Conservation (phyloP, 2,797 vertebrate species). For the Perodicticus potto region DNA sequence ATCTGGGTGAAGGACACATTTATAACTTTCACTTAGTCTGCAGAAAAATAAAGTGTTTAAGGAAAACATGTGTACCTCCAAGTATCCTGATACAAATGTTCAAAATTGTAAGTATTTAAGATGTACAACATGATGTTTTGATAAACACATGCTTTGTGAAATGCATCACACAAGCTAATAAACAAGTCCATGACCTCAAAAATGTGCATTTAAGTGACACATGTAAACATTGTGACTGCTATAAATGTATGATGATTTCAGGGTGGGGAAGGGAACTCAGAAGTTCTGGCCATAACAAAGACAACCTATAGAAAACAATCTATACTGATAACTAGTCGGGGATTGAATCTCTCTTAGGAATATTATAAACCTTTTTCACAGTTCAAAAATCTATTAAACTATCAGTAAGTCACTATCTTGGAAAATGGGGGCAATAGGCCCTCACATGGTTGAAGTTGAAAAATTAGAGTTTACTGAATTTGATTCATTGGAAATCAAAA, state of each 20-base stretch:
- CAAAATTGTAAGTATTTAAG: no score
- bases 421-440: neutral
- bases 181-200: no score
- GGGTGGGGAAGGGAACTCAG: neutral
- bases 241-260: neutral
- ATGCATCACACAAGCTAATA: no score
- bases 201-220: neutral
- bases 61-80: no score
- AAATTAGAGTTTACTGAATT: neutral
- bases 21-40: no score
- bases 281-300: neutral
- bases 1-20: no score
- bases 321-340: neutral
- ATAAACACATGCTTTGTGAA: no score
- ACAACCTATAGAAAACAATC: neutral
- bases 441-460: neutral
- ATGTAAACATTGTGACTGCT: neutral
- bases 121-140: no score
- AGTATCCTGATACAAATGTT: no score
- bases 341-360: neutral
- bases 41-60: no score
- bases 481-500: neutral
- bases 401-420: neutral
- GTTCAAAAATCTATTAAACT: conserved; percentile 16
- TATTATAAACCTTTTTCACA: neutral